Evolutionary conservation across 2,888 invertebrate genomes (phyloP).

Genomic region (Anthrax anthrax): DNA sequence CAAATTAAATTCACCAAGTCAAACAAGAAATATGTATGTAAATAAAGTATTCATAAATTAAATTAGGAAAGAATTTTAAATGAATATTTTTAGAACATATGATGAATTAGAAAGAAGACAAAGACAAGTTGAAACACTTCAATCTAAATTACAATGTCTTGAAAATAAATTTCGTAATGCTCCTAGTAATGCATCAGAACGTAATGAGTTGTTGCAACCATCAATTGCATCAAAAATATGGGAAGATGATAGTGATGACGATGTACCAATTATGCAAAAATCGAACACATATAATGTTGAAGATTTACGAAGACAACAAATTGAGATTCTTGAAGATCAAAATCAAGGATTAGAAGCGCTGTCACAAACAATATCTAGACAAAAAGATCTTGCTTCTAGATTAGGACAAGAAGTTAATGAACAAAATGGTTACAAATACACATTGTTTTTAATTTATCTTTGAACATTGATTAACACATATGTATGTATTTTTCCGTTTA

Average conservation of each 20-base stretch:
- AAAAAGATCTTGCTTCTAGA: conserved; percentile 58
- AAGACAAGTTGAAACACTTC: conserved; percentile 44
- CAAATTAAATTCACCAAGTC: conserved; percentile 39
- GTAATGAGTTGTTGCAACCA: conserved; percentile 9
- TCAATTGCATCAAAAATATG: conserved; percentile 13
- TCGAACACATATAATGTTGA: conserved; percentile 32
- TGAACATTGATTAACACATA: no score
- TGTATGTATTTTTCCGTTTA: conserved; percentile 23
- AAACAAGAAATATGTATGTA: conserved; percentile 19
- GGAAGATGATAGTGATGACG: conserved; percentile 28
- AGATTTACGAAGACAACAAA: conserved; percentile 43
- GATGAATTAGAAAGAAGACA: conserved; percentile 48
- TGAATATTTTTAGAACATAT: conserved; percentile 38
- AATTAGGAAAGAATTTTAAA: background rate
- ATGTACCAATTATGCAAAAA: conserved; percentile 32
- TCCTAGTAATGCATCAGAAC: background rate
- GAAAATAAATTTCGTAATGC: conserved; percentile 26
- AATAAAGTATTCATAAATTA: conserved; percentile 20
- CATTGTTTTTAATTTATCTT: background rate
- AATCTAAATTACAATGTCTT: conserved; percentile 43
- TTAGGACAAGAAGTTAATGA: conserved; percentile 61
- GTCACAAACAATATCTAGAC: conserved; percentile 57
- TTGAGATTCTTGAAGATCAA: conserved; percentile 52
- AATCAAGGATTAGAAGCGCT: conserved; percentile 60
- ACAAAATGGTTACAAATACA: conserved; percentile 59